These are phyloP conservation scores for Macrostomum lignano DNA, from an alignment of 1,140 invertebrate species.

Conservation along the genomic window DNA sequence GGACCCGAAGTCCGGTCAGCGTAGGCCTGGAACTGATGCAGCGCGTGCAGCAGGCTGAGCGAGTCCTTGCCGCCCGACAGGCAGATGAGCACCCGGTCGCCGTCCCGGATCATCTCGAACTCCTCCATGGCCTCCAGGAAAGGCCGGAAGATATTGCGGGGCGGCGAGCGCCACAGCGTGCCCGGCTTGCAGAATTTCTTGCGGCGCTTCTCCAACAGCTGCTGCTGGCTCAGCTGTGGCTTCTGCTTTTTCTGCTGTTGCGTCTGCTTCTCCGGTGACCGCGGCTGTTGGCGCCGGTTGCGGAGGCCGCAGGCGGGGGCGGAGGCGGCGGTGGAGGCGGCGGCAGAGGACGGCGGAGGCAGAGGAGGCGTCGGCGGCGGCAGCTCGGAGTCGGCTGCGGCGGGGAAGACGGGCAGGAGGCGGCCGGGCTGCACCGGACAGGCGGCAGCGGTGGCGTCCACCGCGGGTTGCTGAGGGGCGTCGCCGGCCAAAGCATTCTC, in stretches of 20 bases:
- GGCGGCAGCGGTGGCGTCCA: constrained; percentile 10
- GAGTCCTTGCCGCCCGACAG: constrained; percentile 53
- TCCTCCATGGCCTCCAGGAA: constrained; percentile 48
- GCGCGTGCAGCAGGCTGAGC: constrained; percentile 45
- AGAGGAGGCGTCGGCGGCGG: too few species aligned
- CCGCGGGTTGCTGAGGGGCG: background rate
- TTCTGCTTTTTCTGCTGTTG: constrained; percentile 6
- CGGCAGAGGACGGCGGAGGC: too few species aligned
- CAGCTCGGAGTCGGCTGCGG: background rate
- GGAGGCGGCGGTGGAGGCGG: too few species aligned
- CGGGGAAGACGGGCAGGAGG: background rate
- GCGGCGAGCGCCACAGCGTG: constrained; percentile 39
- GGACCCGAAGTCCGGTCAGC: constrained; percentile 34
- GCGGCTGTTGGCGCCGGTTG: background rate
- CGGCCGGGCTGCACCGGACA: constrained; percentile 10
- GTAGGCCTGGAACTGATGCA: constrained; percentile 54
- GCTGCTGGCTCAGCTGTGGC: constrained; percentile 7
- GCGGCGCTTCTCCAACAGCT: constrained; percentile 8
- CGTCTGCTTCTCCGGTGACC: constrained; percentile 1
- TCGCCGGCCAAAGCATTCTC: constrained; percentile 12
- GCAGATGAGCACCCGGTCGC: constrained; percentile 51
- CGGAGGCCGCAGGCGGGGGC: background rate
- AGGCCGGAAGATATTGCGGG: constrained; percentile 49
- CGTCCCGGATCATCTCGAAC: constrained; percentile 52
- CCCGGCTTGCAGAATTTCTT: constrained; percentile 3